Percentiles rank a stretch among this genome's conserved stretches.
Conservation (phyloP, 53 echinoderm and acorn worm species). For the Patiria pectinifera region DNA sequence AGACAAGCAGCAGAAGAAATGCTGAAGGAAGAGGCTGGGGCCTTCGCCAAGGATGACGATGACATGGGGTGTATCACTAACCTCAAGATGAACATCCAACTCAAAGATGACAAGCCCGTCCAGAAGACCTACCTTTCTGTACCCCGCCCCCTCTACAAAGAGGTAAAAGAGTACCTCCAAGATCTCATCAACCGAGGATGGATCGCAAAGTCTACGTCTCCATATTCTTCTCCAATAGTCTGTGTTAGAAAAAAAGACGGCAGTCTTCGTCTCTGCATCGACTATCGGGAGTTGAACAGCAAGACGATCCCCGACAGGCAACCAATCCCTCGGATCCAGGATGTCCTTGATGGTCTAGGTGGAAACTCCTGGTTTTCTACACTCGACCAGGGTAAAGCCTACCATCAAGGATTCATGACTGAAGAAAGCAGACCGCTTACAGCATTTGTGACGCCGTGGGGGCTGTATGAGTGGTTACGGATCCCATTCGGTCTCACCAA, state of each 20-base stretch:
- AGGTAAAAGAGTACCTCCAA: conserved; percentile 58
- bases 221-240: conserved; percentile 82
- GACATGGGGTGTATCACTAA: conserved; percentile 56
- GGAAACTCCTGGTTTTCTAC: conserved; percentile 70
- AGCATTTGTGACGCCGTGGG: conserved; percentile 81
- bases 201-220: conserved; percentile 72
- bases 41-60: conserved; percentile 55
- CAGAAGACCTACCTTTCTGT: conserved; percentile 68
- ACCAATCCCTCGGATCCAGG: conserved; percentile 80
- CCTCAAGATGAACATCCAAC: conserved; percentile 60
- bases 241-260: conserved; percentile 87
- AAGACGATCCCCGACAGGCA: conserved; percentile 81
- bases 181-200: conserved; percentile 73
- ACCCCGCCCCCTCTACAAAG: conserved; percentile 49
- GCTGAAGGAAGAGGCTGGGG: conserved; percentile 50
- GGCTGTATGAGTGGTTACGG: conserved; percentile 72
- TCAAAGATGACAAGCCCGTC: conserved; percentile 69
- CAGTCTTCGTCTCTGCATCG: too few species aligned
- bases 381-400: conserved; percentile 75
- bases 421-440: conserved; percentile 71
- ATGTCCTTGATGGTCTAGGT: conserved; percentile 70
- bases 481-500: conserved; percentile 74
- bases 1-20: conserved; percentile 28
- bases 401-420: conserved; percentile 76
- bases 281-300: conserved; percentile 47